phyloP scores from a whole-genome alignment of 2,797 vertebrate species.

The Crenichthys baileyi region DNA sequence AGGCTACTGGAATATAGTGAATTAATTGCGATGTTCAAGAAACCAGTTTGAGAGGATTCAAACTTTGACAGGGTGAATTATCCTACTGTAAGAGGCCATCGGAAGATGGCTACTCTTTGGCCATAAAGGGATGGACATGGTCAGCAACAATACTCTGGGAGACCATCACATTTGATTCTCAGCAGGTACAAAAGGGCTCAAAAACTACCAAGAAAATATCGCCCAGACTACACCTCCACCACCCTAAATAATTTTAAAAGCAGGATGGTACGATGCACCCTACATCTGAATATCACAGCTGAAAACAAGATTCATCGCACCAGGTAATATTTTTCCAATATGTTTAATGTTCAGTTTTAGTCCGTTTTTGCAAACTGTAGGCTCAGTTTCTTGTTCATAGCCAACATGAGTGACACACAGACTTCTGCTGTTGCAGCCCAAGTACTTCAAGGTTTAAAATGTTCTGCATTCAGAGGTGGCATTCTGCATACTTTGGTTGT shows the following conservation, averaged over 20 bases:
- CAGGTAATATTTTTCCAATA: background rate
- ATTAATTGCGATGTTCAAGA: background rate
- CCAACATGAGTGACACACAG: background rate
- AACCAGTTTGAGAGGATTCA: background rate
- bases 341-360: background rate
- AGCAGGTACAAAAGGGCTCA: background rate
- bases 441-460: background rate
- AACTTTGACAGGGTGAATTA: background rate
- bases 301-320: background rate
- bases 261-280: background rate
- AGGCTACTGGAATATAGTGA: background rate
- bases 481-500: background rate
- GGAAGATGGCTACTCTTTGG: background rate
- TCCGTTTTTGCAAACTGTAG: background rate
- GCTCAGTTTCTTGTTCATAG: background rate
- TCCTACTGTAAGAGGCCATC: background rate
- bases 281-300: background rate
- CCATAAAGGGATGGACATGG: background rate
- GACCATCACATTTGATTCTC: background rate
- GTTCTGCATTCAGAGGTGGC: background rate
- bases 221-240: background rate
- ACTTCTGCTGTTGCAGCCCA: background rate
- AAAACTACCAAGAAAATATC: background rate
- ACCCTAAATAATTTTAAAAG: background rate
- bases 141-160: background rate